Evolutionary conservation across 2,888 invertebrate species (phyloP).

Genomic region (Diplolepis rosae): DNA sequence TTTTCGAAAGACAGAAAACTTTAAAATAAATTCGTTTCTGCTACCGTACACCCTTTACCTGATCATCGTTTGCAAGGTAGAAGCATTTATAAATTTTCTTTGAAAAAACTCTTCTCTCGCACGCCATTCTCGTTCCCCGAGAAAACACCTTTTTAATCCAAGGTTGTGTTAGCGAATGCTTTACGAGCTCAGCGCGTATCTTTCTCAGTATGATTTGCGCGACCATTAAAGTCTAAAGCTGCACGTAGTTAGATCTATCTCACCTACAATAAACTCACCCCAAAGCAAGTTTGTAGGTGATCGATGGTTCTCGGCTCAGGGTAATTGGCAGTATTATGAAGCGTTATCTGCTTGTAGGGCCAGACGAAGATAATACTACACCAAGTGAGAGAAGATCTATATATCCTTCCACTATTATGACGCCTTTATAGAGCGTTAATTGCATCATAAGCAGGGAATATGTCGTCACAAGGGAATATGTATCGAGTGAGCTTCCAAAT

Average conservation of each 20-base stretch:
- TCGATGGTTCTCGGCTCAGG: slow-evolving; percentile 49
- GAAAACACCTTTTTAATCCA: slow-evolving; percentile 21
- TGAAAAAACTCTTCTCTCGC: neutral
- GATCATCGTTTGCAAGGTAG: neutral
- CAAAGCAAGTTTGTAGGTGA: slow-evolving; percentile 37
- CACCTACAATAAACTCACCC: slow-evolving; percentile 6
- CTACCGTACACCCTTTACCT: neutral
- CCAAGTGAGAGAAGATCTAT: slow-evolving; percentile 37
- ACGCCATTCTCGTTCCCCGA: slow-evolving; percentile 23
- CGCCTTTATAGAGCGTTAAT: slow-evolving; percentile 61
- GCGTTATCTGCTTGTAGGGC: slow-evolving; percentile 48
- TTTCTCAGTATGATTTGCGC: slow-evolving; percentile 3
- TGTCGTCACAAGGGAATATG: slow-evolving; percentile 20
- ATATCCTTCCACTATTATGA: slow-evolving; percentile 52
- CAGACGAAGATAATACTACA: slow-evolving; percentile 49
- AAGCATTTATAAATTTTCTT: neutral
- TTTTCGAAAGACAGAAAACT: neutral
- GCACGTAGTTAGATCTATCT: neutral
- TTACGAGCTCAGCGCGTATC: slow-evolving; percentile 10
- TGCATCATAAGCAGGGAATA: slow-evolving; percentile 51
- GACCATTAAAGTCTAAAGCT: slow-evolving; percentile 16
- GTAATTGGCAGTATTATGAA: slow-evolving; percentile 59
- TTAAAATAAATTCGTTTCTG: neutral
- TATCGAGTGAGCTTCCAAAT: slow-evolving; percentile 2
- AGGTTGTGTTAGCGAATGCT: slow-evolving; percentile 23